Conservation (phyloP, 2,113 vertebrate genomes). For the Caranx ignobilis region DNA sequence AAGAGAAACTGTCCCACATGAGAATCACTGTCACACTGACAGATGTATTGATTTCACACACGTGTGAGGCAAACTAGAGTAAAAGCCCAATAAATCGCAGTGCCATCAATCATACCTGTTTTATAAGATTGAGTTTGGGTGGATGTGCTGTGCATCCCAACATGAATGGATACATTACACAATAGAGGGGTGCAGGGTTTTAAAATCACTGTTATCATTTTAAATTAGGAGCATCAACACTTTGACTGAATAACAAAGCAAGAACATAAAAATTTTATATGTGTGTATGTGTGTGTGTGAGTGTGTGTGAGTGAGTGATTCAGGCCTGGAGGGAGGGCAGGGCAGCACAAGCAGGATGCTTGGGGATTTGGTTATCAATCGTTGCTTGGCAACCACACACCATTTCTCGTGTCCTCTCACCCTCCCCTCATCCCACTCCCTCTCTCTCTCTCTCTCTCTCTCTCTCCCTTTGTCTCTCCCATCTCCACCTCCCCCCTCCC, state of each 20-base stretch:
- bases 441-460: background rate
- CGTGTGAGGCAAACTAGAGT: constrained; percentile 46
- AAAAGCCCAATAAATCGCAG: constrained; percentile 44
- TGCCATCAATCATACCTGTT: constrained; percentile 49
- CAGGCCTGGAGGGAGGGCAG: constrained; percentile 75
- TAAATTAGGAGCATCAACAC: constrained; percentile 12
- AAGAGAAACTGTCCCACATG: constrained; percentile 44
- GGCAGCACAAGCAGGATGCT: constrained; percentile 77
- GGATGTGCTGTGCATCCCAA: constrained; percentile 16
- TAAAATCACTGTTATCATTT: constrained; percentile 12
- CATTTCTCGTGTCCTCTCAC: constrained; percentile 71
- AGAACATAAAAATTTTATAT: constrained; percentile 1
- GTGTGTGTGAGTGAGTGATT: constrained; percentile 14
- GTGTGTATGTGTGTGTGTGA: constrained; percentile 33
- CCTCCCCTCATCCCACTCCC: constrained; percentile 6
- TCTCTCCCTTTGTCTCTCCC: constrained; percentile 59
- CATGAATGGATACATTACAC: background rate
- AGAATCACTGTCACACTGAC: constrained; percentile 37
- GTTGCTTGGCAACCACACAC: constrained; percentile 86
- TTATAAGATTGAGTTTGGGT: constrained; percentile 32
- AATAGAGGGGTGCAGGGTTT: background rate
- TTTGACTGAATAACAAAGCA: constrained; percentile 16
- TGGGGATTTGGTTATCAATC: constrained; percentile 86
- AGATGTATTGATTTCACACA: constrained; percentile 56
- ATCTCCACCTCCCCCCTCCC: constrained; percentile 38